Conservation (phyloP, 2,888 invertebrate genomes). For the Poecilus cupreus region DNA sequence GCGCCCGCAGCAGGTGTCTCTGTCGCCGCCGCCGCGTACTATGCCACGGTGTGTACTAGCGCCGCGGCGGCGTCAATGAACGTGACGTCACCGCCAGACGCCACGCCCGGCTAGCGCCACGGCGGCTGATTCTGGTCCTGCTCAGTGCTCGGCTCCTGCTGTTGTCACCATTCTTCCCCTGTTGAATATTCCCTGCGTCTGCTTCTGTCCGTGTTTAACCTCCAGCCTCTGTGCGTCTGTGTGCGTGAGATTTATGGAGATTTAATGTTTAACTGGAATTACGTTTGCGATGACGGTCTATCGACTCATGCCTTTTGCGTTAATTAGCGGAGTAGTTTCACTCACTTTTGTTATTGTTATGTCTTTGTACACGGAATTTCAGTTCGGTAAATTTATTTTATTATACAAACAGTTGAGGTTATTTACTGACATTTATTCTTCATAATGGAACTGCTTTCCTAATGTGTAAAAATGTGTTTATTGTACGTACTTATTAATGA, state of each 20-base stretch:
- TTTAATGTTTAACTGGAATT: slow-evolving; percentile 30
- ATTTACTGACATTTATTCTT: too few species aligned
- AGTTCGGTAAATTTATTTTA: neutral
- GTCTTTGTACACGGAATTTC: neutral
- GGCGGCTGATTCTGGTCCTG: slow-evolving; percentile 20
- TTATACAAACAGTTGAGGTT: neutral
- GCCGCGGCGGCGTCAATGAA: slow-evolving; percentile 75
- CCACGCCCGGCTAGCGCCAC: slow-evolving; percentile 68
- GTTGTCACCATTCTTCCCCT: slow-evolving; percentile 9
- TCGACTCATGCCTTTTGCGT: slow-evolving; percentile 8
- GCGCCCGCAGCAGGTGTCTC: slow-evolving; percentile 50
- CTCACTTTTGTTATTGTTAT: slow-evolving; percentile 23
- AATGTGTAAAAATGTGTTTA: too few species aligned
- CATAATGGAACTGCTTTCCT: too few species aligned
- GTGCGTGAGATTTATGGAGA: neutral
- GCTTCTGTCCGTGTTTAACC: neutral
- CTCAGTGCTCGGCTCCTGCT: neutral
- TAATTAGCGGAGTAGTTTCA: neutral
- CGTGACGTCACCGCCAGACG: slow-evolving; percentile 74
- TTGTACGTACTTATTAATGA: too few species aligned
- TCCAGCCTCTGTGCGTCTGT: neutral
- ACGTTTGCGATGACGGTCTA: neutral
- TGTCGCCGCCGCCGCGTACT: slow-evolving; percentile 29
- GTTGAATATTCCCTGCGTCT: neutral
- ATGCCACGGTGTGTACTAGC: slow-evolving; percentile 60